A percentile compares a stretch with the other conserved stretches of the same genome.
phyloP scores from a whole-genome alignment of 2,797 vertebrate genomes.

The Spinibarbus caldwelli region DNA sequence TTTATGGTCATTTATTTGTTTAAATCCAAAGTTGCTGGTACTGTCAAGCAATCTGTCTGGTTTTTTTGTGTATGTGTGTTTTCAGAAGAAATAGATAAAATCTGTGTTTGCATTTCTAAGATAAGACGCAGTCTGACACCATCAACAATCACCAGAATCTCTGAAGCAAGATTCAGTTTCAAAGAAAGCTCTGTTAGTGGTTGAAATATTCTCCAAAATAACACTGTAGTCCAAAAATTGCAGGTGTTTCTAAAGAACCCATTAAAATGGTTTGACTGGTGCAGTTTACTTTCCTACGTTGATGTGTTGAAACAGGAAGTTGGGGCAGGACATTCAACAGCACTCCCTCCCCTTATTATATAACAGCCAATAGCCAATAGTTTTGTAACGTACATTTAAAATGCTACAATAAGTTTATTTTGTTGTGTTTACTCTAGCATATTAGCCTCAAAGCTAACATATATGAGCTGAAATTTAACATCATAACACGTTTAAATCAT shows the following conservation, averaged over 20 bases:
- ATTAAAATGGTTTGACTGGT: not conserved
- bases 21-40: not conserved
- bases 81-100: constrained; percentile 38
- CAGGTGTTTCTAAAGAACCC: not conserved
- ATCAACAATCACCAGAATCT: not conserved
- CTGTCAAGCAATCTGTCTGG: not conserved
- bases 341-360: not conserved
- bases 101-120: constrained; percentile 32
- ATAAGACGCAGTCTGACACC: constrained; percentile 13
- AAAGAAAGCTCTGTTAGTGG: too few relatives aligned
- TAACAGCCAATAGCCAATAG: not conserved
- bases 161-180: not conserved
- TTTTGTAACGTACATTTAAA: not conserved
- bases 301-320: not conserved
- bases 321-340: not conserved
- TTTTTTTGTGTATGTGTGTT: not conserved
- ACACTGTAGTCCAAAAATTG: not conserved
- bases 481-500: not conserved
- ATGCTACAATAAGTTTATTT: not conserved
- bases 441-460: not conserved
- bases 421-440: not conserved
- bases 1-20: not conserved
- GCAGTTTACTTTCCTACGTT: not conserved
- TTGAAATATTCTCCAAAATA: not conserved
- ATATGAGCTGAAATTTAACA: not conserved